Evolutionary conservation across 2,797 vertebrate genomes (phyloP).

Genomic region (Notoglanidium macrostoma): DNA sequence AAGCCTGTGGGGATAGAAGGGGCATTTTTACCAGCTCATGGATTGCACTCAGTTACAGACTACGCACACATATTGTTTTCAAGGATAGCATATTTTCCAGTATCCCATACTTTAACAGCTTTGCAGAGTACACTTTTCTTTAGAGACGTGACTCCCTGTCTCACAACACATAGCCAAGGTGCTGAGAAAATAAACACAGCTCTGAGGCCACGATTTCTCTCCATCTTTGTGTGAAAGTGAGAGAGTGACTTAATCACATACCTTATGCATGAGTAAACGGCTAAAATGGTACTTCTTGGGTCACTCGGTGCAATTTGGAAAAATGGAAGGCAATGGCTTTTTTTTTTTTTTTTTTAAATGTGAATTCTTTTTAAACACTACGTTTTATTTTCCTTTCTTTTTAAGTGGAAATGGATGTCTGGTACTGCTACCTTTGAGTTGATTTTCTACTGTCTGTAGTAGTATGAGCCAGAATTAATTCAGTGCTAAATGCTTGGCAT

Average conservation of each 20-base stretch:
- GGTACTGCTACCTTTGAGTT: neutral
- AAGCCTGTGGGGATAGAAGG: too few relatives aligned
- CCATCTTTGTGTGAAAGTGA: conserved; percentile 53
- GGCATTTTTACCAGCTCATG: neutral
- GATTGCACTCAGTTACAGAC: neutral
- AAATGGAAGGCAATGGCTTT: neutral
- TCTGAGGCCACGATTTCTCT: conserved; percentile 43
- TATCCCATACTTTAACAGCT: neutral
- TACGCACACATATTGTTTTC: neutral
- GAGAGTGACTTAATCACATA: conserved; percentile 42
- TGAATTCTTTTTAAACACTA: neutral
- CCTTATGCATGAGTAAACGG: conserved; percentile 44
- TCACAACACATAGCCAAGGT: conserved; percentile 4
- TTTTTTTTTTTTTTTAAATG: neutral
- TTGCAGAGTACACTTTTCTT: neutral
- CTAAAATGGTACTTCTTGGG: conserved; percentile 31
- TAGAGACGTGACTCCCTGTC: neutral
- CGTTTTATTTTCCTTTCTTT: neutral
- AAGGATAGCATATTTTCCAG: neutral
- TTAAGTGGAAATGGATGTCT: neutral
- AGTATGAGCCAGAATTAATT: neutral
- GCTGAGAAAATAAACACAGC: conserved; percentile 33
- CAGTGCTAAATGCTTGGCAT: neutral
- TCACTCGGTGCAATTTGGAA: neutral
- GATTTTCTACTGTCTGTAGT: neutral